phyloP scores from a whole-genome alignment of 2,888 invertebrate species.

The Dynastes tityus region DNA sequence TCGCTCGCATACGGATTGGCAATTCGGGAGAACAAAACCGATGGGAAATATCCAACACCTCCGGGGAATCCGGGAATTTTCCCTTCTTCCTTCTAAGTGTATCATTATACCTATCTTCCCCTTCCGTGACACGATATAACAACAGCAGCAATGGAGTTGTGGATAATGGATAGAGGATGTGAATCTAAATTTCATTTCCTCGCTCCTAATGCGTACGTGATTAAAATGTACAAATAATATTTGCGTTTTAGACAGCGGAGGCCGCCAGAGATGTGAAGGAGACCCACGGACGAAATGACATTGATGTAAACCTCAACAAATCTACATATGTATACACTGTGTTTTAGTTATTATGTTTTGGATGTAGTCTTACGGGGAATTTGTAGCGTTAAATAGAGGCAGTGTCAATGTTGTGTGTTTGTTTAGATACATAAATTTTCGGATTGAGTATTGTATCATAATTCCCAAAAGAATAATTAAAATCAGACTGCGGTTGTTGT shows the following conservation, averaged over 20 bases:
- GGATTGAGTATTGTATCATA: no score
- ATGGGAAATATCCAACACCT: slow-evolving; percentile 39
- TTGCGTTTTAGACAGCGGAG: not conserved
- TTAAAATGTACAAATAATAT: slow-evolving; percentile 45
- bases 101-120: slow-evolving; percentile 12
- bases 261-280: not conserved
- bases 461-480: no score
- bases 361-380: no score
- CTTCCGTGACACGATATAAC: slow-evolving; percentile 16
- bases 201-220: slow-evolving; percentile 44
- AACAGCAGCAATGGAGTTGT: not conserved
- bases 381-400: no score
- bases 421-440: no score
- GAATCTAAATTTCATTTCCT: slow-evolving; percentile 44
- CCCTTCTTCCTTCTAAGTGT: slow-evolving; percentile 4
- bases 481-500: no score
- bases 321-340: no score
- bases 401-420: no score
- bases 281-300: not conserved
- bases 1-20: slow-evolving; percentile 19
- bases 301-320: not conserved
- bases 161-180: slow-evolving; percentile 40
- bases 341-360: no score
- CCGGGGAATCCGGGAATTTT: slow-evolving; percentile 7
- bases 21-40: slow-evolving; percentile 43